Percentiles rank a stretch among this genome's conserved stretches.
Conservation (phyloP, 37 sponge, comb jelly and placozoan genomes). For the Dysidea cf. avara region DNA sequence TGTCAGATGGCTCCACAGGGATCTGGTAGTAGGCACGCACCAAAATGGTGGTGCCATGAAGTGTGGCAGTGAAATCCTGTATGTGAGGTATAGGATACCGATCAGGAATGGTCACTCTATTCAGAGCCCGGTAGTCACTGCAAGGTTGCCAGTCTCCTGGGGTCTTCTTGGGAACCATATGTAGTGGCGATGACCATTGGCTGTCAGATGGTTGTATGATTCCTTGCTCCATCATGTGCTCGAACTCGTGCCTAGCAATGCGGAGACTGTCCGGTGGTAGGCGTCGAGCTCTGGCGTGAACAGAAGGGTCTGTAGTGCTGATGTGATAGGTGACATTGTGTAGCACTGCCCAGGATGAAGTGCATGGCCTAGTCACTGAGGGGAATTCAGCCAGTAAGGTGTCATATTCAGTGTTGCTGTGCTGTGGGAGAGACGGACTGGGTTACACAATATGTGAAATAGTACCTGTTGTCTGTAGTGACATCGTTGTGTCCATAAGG, state of each 20-base stretch:
- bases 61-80: constrained; percentile 20
- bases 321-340: constrained; percentile 60
- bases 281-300: constrained; percentile 55
- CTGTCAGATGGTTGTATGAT: constrained; percentile 48
- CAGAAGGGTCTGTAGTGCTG: constrained; percentile 58
- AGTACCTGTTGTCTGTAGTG: constrained; percentile 30
- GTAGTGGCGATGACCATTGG: constrained; percentile 58
- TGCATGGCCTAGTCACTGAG: constrained; percentile 18
- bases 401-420: constrained; percentile 23
- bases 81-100: constrained; percentile 28
- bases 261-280: constrained; percentile 54
- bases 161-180: constrained; percentile 49
- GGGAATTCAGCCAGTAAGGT: constrained; percentile 54
- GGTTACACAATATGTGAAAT: constrained; percentile 8
- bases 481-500: constrained; percentile 35
- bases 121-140: constrained; percentile 29
- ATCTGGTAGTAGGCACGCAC: constrained; percentile 33
- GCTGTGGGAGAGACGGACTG: constrained; percentile 22
- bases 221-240: constrained; percentile 16
- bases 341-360: constrained; percentile 21
- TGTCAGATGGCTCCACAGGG: constrained; percentile 10
- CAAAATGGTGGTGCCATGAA: constrained; percentile 10
- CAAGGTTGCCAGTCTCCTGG: constrained; percentile 27
- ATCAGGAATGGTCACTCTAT: constrained; percentile 15
- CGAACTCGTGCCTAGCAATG: constrained; percentile 30